phyloP scores from a whole-genome alignment of 1,140 invertebrate genomes.

The Pinna nobilis region DNA sequence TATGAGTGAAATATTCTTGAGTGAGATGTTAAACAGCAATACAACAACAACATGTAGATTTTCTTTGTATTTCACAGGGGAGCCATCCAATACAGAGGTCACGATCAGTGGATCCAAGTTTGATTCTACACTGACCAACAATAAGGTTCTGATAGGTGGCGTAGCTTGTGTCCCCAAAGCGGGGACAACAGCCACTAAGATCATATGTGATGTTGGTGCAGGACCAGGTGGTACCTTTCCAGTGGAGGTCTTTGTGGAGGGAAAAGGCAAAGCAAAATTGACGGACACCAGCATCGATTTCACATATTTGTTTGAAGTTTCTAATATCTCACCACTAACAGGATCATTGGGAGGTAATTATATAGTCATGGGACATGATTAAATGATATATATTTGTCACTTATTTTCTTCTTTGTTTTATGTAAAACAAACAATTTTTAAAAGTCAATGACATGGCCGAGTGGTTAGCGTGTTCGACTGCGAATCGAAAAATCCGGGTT shows the following conservation, averaged over 20 bases:
- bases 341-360: slow-evolving; percentile 35
- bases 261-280: slow-evolving; percentile 34
- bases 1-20: no score
- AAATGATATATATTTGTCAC: no score
- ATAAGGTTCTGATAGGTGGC: slow-evolving; percentile 38
- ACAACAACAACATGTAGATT: no score
- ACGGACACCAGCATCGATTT: slow-evolving; percentile 13
- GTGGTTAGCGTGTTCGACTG: no score
- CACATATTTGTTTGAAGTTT: neutral
- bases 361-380: no score
- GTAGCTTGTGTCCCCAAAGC: slow-evolving; percentile 27
- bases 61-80: no score
- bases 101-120: slow-evolving; percentile 50
- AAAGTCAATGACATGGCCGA: no score
- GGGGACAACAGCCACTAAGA: slow-evolving; percentile 7
- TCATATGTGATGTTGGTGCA: slow-evolving; percentile 36
- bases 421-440: no score
- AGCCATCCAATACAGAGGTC: no score
- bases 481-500: no score
- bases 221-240: slow-evolving; percentile 30
- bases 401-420: no score
- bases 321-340: slow-evolving; percentile 25
- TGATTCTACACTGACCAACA: neutral
- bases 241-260: slow-evolving; percentile 29
- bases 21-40: no score